These are phyloP conservation scores for Aeoliscus strigatus DNA, from an alignment of 2,797 vertebrate genomes.

Conservation along the genomic window DNA sequence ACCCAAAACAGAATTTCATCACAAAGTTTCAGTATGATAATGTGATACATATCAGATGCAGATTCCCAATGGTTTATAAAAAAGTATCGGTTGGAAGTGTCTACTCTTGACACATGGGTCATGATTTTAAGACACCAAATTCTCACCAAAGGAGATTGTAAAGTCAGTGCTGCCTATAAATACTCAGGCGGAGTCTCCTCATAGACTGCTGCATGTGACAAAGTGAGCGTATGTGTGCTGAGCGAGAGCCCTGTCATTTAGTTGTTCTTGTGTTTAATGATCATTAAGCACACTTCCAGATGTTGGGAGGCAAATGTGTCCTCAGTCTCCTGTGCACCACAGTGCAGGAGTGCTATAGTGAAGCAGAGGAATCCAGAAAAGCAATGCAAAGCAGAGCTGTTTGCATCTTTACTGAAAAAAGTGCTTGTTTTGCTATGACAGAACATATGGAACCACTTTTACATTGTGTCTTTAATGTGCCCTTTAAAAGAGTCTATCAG, in stretches of 20 bases:
- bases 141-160: constrained; percentile 54
- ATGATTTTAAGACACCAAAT: constrained; percentile 26
- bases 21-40: constrained; percentile 16
- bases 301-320: constrained; percentile 61
- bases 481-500: constrained; percentile 64
- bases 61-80: too few species aligned
- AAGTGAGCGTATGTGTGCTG: constrained; percentile 30
- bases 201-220: constrained; percentile 44
- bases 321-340: constrained; percentile 47
- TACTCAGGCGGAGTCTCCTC: constrained; percentile 50
- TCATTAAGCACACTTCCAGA: constrained; percentile 72
- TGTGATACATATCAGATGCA: too few species aligned
- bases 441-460: constrained; percentile 66
- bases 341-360: constrained; percentile 28
- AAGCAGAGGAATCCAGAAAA: constrained; percentile 36
- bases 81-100: constrained; percentile 4
- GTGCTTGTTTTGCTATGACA: constrained; percentile 48
- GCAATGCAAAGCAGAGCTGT: constrained; percentile 35
- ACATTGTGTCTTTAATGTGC: constrained; percentile 56
- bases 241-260: constrained; percentile 58
- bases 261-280: constrained; percentile 64
- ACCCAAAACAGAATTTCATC: constrained; percentile 34
- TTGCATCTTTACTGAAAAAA: constrained; percentile 56
- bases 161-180: constrained; percentile 59
- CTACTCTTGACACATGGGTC: constrained; percentile 12